Base-by-base conservation (phyloP, 2,797 vertebrate species). In the Novumbra hubbsi region DNA sequence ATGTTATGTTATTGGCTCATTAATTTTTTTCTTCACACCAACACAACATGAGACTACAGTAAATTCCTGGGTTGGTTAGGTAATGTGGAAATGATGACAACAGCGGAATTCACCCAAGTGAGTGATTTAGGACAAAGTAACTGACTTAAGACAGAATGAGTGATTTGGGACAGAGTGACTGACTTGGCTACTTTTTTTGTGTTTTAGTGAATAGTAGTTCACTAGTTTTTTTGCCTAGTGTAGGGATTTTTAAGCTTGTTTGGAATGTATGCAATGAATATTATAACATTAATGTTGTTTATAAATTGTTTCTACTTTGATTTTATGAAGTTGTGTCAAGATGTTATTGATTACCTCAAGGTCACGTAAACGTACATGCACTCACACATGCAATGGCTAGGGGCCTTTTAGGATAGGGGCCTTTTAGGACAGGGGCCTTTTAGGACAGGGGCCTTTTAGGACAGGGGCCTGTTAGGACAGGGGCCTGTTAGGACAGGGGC, bases 51-150 rank as follows among this genome's bases (percentile, higher is more conserved):
- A 80, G 78, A 84, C 87, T 88, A 85, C 86, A 88, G 90, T 89
- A 67, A 86, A 89, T 91, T 89, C 89, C 79, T 85, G 83, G 83
- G 83, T 84, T 70, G 70, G 73, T 87, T 82, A 85, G 87, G 91
- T 90, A 89, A 90, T 89, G 90, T 90, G 87, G 87, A 92, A 91
- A 90, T 85, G 87, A 90, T 87, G 87, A 88, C 89, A 91, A 90
- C 89, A 85, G 89, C 87, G 88, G 84, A 88, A 87, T 88, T 88
- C 79, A 85, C 83, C 75, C 63, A 75, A 89, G 83, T 88, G 86
- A 91, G 85, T 88, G 89, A 91, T 90, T 90, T 88, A 88, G 81
- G 73, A 83, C 79, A 83, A 83, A 78, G 83, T 50, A 83, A 83
- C 79, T 85, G 88, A 90, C 88, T n/a, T n/a, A n/a, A 79, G 84